Evolutionary conservation across 1,140 invertebrate species (phyloP), one percentile per base, ranked within the genome.

Genomic region (Listronotus bonariensis): DNA sequence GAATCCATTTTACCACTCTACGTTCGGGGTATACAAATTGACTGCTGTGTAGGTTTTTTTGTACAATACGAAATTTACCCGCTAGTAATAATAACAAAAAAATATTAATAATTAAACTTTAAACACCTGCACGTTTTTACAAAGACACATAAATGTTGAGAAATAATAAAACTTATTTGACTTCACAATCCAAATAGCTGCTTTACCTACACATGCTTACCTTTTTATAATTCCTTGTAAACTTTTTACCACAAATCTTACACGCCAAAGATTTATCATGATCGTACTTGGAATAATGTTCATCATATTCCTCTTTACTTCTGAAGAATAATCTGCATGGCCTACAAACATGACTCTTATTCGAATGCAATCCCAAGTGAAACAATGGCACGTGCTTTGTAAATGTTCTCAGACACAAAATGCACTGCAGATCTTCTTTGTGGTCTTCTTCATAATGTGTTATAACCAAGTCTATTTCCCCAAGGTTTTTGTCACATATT

Each of bases 151-250:
- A n/a, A n/a, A n/a, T n/a, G n/a, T n/a, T n/a, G n/a, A n/a, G n/a
- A n/a, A n/a, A n/a, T n/a, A n/a, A n/a, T n/a, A n/a, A n/a, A n/a
- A n/a, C n/a, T n/a, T n/a, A n/a, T n/a, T n/a, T n/a, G n/a, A n/a
- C n/a, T n/a, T n/a, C n/a, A n/a, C n/a, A n/a, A n/a, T n/a, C n/a
- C n/a, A n/a, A n/a, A n/a, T 15, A n/a, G 2, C 10, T 17, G 4
- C 18, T 12, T 17, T 17, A 20, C 6, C 10, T 26, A 3, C 20
- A 26, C 2, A 26, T 26, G 20, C 20, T 26, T 31, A 64, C 61
- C 45, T 64, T 64, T 40, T 64, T 64, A 34, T 64, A 64, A 14
- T 64, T 64, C 26, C 61, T 46, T 17, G 52, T 56, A 51, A 64
- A 64, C 12, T 48, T 55, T 40, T 64, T 64, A 3, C 61, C 61